Conservation (phyloP, 2,797 vertebrate genomes). For the Artibeus lituratus region DNA sequence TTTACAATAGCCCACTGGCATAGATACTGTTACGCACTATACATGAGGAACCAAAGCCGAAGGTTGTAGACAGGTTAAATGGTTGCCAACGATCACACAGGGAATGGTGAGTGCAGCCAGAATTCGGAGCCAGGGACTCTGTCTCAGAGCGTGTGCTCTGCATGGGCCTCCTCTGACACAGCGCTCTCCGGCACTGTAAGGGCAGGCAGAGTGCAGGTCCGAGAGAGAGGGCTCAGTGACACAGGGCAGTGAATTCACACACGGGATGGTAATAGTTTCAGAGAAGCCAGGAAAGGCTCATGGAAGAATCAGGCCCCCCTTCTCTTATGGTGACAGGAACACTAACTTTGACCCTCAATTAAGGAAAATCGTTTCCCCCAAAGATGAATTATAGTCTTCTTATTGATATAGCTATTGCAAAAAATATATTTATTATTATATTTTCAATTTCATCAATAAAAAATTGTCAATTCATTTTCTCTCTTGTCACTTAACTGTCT, state of each 20-base stretch:
- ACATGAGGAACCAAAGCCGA: not conserved
- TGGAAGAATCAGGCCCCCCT: not conserved
- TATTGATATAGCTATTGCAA: not conserved
- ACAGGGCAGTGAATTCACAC: not conserved
- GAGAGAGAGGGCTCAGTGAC: not conserved
- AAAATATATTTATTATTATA: not conserved
- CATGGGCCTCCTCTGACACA: not conserved
- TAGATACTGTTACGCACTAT: not conserved
- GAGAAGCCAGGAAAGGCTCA: not conserved
- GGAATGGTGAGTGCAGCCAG: not conserved
- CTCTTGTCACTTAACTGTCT: not conserved
- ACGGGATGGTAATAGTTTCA: not conserved
- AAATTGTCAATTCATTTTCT: not conserved
- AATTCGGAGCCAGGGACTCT: not conserved
- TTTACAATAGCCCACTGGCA: not conserved
- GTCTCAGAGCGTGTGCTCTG: not conserved
- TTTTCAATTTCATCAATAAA: constrained; percentile 37
- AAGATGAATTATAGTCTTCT: not conserved
- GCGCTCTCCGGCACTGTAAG: not conserved
- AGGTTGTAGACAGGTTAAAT: not conserved
- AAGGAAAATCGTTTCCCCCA: not conserved
- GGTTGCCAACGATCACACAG: not conserved
- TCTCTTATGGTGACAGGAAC: not conserved
- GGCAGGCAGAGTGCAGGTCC: not conserved
- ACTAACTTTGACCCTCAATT: not conserved